These are phyloP conservation scores for Anguilla japonica DNA, from an alignment of 2,113 vertebrate species.

Conservation along the genomic window DNA sequence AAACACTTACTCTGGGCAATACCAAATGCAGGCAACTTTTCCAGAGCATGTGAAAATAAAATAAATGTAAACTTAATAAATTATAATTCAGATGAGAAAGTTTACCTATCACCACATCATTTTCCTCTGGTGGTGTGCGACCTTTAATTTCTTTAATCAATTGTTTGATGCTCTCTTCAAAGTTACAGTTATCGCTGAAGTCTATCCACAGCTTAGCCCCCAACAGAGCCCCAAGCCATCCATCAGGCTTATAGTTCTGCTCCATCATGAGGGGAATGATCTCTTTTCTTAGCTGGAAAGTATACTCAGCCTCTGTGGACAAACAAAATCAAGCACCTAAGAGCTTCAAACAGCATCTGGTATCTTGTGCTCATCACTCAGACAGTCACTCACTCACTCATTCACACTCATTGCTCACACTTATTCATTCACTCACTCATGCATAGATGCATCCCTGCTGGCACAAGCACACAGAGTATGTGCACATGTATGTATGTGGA, in stretches of 20 bases:
- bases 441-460: too few relatives aligned
- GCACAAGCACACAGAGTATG: too few relatives aligned
- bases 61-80: too few relatives aligned
- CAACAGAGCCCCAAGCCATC: constrained; percentile 25
- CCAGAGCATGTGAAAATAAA: too few relatives aligned
- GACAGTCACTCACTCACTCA: background rate
- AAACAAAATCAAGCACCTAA: background rate
- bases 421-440: background rate
- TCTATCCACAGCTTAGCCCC: constrained; percentile 31
- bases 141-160: constrained; percentile 20
- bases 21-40: too few relatives aligned
- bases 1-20: too few relatives aligned
- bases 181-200: constrained; percentile 21
- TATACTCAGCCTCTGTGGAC: constrained; percentile 30
- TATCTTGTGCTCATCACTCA: background rate
- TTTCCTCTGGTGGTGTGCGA: background rate
- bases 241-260: constrained; percentile 24
- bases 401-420: background rate
- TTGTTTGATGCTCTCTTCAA: constrained; percentile 25
- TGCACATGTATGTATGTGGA: background rate
- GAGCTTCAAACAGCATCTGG: background rate
- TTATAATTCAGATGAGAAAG: background rate
- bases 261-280: constrained; percentile 36
- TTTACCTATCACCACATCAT: background rate
- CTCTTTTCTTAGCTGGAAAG: constrained; percentile 25